These are phyloP conservation scores for Tragelaphus eurycerus DNA, from an alignment of 2,797 vertebrate species.

Conservation along the genomic window DNA sequence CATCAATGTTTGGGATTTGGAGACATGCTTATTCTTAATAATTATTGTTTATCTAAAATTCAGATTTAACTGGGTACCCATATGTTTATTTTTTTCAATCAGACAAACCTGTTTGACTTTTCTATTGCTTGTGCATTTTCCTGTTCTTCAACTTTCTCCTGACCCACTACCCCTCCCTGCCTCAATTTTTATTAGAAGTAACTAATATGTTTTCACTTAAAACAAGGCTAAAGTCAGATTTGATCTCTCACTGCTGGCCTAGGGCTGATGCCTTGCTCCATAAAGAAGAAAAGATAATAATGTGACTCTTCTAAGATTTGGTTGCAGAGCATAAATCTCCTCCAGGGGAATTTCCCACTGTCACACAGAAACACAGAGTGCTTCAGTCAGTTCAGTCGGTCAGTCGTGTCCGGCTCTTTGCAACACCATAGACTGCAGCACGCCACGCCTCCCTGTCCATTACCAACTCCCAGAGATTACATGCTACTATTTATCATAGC, in stretches of 20 bases:
- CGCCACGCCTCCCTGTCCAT: background rate
- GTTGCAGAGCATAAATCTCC: background rate
- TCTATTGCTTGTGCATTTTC: background rate
- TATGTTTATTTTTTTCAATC: constrained; percentile 12
- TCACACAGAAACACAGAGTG: background rate
- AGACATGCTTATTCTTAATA: background rate
- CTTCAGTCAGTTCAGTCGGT: background rate
- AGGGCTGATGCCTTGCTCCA: background rate
- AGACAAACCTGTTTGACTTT: background rate
- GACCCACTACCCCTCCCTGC: background rate
- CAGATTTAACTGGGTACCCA: background rate
- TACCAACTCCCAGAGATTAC: background rate
- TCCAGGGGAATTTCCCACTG: background rate
- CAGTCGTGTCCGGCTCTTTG: background rate
- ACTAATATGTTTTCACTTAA: background rate
- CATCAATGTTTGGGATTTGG: background rate
- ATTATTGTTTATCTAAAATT: constrained; percentile 14
- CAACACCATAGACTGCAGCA: background rate
- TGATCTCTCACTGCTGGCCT: background rate
- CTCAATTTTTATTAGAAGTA: background rate
- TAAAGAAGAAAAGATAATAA: background rate
- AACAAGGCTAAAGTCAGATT: background rate
- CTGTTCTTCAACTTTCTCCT: background rate
- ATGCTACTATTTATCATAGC: background rate
- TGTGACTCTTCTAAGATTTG: background rate